A percentile compares a stretch with the other conserved stretches of the same genome.
Conservation (phyloP, 2,888 invertebrate species). For the Junonia oenone region DNA sequence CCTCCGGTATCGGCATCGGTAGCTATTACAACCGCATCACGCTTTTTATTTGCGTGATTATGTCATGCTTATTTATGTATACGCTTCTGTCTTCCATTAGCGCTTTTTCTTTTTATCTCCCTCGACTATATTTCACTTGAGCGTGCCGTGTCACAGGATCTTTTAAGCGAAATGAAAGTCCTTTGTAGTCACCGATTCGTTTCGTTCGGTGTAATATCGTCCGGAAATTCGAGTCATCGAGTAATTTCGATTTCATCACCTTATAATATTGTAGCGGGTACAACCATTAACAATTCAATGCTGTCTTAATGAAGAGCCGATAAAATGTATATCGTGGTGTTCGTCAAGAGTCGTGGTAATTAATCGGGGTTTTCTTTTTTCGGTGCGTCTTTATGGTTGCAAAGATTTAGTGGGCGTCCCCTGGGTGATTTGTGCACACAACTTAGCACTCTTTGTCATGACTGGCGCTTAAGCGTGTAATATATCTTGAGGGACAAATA, state of each 20-base stretch:
- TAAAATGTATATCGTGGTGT: slow-evolving; percentile 73
- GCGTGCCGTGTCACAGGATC: slow-evolving; percentile 40
- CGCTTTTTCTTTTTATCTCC: slow-evolving; percentile 46
- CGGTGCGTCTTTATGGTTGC: slow-evolving; percentile 54
- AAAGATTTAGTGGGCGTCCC: slow-evolving; percentile 63
- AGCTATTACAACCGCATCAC: slow-evolving; percentile 40
- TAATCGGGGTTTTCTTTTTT: slow-evolving; percentile 65
- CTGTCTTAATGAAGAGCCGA: slow-evolving; percentile 71
- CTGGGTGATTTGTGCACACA: slow-evolving; percentile 64
- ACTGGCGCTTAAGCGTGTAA: slow-evolving; percentile 57
- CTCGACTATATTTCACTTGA: slow-evolving; percentile 55
- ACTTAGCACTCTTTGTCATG: slow-evolving; percentile 62
- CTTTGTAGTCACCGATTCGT: slow-evolving; percentile 45
- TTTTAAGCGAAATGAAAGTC: slow-evolving; percentile 41
- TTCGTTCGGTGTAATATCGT: slow-evolving; percentile 44
- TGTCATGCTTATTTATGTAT: slow-evolving; percentile 72
- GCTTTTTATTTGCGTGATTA: slow-evolving; percentile 62
- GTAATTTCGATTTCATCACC: slow-evolving; percentile 64
- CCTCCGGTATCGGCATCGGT: slow-evolving; percentile 41
- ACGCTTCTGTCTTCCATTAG: slow-evolving; percentile 74
- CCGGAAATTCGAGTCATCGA: slow-evolving; percentile 57
- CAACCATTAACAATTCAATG: slow-evolving; percentile 74
- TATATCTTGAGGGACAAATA: slow-evolving; percentile 66
- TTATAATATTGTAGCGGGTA: slow-evolving; percentile 58
- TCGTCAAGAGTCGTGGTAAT: slow-evolving; percentile 65